Evolutionary conservation across 2,888 invertebrate species (phyloP).

Genomic region (Nymphalis polychloros): DNA sequence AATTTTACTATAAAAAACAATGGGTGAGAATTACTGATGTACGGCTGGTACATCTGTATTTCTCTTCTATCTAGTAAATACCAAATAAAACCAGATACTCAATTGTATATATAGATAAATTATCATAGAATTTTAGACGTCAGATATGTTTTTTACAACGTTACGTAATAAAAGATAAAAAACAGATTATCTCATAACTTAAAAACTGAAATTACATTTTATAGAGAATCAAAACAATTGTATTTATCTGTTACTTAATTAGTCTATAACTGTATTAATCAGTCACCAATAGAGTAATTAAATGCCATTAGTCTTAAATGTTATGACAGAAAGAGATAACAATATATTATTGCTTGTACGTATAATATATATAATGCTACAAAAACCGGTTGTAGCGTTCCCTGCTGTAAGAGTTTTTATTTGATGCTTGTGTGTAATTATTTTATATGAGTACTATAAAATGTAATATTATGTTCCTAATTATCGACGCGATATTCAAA

Average conservation of each 20-base stretch:
- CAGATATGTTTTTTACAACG: no score
- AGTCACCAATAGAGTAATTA: conserved; percentile 44
- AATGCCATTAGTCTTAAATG: conserved; percentile 51
- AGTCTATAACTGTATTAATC: conserved; percentile 5
- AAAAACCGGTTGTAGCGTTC: conserved; percentile 59
- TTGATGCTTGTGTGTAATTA: background rate
- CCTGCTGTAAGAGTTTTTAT: conserved; percentile 41
- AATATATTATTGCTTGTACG: conserved; percentile 56
- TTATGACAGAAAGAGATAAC: conserved; percentile 61
- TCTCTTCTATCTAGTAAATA: no score
- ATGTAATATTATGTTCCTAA: background rate
- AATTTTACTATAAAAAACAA: no score
- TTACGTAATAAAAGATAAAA: no score
- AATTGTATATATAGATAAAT: no score
- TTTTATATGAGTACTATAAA: conserved; percentile 1
- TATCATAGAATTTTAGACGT: no score
- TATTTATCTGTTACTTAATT: background rate
- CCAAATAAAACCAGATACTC: no score
- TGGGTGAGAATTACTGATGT: no score
- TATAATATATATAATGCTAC: conserved; percentile 62
- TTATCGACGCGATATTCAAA: background rate
- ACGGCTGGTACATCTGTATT: no score
- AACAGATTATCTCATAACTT: no score
- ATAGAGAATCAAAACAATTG: no score
- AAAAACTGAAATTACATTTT: no score